Percentiles rank a stretch among this genome's conserved stretches.
Conservation (phyloP, 2,797 vertebrate genomes). For the Taeniopygia guttata region DNA sequence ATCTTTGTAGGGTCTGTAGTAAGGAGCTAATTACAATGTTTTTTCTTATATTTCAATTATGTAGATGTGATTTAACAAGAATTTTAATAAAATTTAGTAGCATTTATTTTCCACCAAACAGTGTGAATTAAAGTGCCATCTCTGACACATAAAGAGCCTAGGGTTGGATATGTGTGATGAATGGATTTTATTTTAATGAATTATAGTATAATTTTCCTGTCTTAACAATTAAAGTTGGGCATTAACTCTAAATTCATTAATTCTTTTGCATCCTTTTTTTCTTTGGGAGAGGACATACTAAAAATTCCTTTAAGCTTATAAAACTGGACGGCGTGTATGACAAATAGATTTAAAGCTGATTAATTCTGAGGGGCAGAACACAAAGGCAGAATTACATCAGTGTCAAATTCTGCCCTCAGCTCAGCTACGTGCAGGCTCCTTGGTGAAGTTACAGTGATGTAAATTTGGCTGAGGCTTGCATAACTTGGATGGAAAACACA, state of each 20-base stretch:
- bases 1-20: slow-evolving; percentile 2
- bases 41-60: slow-evolving; percentile 54
- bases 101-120: slow-evolving; percentile 32
- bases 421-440: neutral
- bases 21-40: slow-evolving; percentile 22
- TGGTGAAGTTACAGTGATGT: neutral
- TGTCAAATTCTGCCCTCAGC: slow-evolving; percentile 17
- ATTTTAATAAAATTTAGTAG: slow-evolving; percentile 31
- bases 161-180: neutral
- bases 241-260: slow-evolving; percentile 42
- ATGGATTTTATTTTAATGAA: slow-evolving; percentile 47
- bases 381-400: slow-evolving; percentile 20
- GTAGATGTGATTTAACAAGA: neutral
- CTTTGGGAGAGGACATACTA: neutral
- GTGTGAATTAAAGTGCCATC: neutral
- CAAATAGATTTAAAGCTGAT: slow-evolving; percentile 22
- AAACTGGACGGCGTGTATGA: neutral
- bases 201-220: slow-evolving; percentile 16
- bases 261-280: slow-evolving; percentile 23
- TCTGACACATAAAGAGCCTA: neutral
- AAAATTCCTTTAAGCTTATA: slow-evolving; percentile 25
- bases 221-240: slow-evolving; percentile 23
- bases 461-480: neutral
- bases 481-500: neutral
- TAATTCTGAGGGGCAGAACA: neutral